Conservation (phyloP, 2,797 vertebrate species). For the Cyprinella venusta region DNA sequence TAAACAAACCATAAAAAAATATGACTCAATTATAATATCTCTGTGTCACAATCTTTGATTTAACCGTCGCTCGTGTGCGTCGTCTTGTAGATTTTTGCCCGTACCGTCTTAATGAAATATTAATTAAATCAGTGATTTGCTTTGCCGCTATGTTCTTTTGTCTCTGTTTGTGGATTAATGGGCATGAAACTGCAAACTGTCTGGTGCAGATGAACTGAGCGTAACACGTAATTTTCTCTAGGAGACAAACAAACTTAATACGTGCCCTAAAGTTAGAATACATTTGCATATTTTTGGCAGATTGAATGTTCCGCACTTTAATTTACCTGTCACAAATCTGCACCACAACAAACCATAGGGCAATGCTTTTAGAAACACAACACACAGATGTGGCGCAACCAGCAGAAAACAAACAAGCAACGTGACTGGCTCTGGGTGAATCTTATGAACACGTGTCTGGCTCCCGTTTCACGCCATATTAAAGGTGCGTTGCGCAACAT, state of each 20-base stretch:
- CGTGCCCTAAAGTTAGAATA: constrained; percentile 36
- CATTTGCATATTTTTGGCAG: constrained; percentile 41
- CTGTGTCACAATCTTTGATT: constrained; percentile 13
- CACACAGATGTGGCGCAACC: neutral
- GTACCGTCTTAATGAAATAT: constrained; percentile 26
- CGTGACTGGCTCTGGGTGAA: neutral
- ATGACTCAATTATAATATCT: constrained; percentile 1
- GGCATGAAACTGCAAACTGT: constrained; percentile 15
- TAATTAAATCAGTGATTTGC: constrained; percentile 22
- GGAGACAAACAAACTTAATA: constrained; percentile 30
- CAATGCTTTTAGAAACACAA: constrained; percentile 13
- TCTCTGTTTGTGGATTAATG: constrained; percentile 18
- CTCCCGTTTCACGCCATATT: neutral
- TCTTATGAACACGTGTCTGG: neutral
- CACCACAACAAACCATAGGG: neutral
- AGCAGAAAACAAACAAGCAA: neutral
- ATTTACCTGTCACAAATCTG: constrained; percentile 44
- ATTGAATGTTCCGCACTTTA: constrained; percentile 30
- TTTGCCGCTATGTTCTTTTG: constrained; percentile 16
- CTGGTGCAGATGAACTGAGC: neutral
- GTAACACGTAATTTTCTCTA: constrained; percentile 1
- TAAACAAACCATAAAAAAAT: constrained; percentile 29
- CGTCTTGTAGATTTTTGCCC: neutral
- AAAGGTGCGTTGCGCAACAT: too few relatives aligned
- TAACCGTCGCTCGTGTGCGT: neutral